These are phyloP conservation scores for Odontamblyopus lacepedii DNA, from an alignment of 2,797 vertebrate genomes.

Conservation along the genomic window DNA sequence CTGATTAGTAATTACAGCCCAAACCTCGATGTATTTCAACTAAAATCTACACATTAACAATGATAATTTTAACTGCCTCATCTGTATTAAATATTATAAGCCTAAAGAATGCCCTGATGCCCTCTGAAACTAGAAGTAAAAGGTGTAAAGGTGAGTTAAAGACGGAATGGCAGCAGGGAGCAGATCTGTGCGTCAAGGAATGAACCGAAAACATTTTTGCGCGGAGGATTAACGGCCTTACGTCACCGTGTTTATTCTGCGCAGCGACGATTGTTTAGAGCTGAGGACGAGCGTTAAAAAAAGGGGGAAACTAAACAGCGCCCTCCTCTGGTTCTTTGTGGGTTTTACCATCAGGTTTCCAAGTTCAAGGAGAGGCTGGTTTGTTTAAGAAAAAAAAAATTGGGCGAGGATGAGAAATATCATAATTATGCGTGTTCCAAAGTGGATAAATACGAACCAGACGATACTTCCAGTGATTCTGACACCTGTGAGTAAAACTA, in stretches of 20 bases:
- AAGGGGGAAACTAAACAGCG: conserved; percentile 10
- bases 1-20: too few species aligned
- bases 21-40: too few species aligned
- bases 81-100: too few species aligned
- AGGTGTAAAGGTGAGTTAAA: background rate
- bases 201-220: conserved; percentile 68
- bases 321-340: conserved; percentile 39
- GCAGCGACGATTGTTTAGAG: conserved; percentile 54
- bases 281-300: conserved; percentile 7
- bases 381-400: background rate
- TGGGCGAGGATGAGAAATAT: too few species aligned
- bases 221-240: conserved; percentile 72
- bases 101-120: too few species aligned
- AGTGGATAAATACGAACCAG: too few species aligned
- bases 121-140: background rate
- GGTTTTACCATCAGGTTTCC: conserved; percentile 7
- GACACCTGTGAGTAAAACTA: too few species aligned
- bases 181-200: conserved; percentile 75
- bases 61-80: too few species aligned
- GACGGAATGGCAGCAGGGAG: conserved; percentile 11
- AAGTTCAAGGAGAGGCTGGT: background rate
- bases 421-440: too few species aligned
- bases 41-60: too few species aligned
- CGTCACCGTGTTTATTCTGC: conserved; percentile 68
- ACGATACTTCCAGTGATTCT: too few species aligned